Conservation (phyloP, 2,113 vertebrate genomes). For the Solea senegalensis region DNA sequence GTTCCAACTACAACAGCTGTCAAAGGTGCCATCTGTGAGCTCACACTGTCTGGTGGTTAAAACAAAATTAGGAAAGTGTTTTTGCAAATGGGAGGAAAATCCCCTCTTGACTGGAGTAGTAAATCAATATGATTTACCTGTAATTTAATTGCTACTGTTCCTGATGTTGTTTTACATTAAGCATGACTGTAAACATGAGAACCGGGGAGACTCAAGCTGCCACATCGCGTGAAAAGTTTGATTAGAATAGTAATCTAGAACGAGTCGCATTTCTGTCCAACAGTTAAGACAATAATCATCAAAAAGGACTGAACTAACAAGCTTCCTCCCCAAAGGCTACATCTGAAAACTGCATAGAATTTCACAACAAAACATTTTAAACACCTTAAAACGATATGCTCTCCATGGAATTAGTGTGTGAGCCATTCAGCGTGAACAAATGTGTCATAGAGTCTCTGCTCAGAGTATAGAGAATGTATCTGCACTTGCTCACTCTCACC, state of each 20-base stretch:
- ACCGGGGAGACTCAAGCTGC: conserved; percentile 35
- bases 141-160: conserved; percentile 60
- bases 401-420: conserved; percentile 5
- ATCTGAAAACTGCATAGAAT: conserved; percentile 4
- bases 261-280: conserved; percentile 17
- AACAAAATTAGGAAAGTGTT: conserved; percentile 52
- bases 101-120: conserved; percentile 9
- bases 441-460: conserved; percentile 4
- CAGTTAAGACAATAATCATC: conserved; percentile 27
- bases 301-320: neutral
- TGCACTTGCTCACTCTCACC: neutral
- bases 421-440: conserved; percentile 24
- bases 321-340: neutral
- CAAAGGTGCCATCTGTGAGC: conserved; percentile 14
- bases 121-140: conserved; percentile 44
- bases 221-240: conserved; percentile 33
- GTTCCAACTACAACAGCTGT: conserved; percentile 32
- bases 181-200: conserved; percentile 12
- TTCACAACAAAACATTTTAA: conserved; percentile 7
- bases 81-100: conserved; percentile 31
- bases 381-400: neutral
- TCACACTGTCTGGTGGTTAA: conserved; percentile 13
- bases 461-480: neutral
- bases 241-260: conserved; percentile 31
- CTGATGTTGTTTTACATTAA: conserved; percentile 58